Evolutionary conservation across 1,140 invertebrate genomes (phyloP).

Genomic region (Habropoda laboriosa): DNA sequence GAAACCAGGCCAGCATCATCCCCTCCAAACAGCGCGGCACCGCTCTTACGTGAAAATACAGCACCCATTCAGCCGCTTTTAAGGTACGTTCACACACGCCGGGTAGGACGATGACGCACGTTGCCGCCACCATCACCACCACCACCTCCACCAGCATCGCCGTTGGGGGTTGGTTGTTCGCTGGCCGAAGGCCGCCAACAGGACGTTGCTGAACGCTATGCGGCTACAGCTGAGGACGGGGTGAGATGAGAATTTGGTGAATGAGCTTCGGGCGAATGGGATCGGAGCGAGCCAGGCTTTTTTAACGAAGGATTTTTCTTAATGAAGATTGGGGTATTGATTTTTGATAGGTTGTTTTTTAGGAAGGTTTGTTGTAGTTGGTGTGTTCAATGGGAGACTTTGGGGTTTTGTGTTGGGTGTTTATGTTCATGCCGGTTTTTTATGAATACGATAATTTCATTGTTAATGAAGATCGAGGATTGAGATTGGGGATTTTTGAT

Average conservation of each 20-base stretch:
- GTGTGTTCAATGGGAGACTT: no score
- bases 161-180: not conserved
- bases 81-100: slow-evolving; percentile 58
- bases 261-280: not conserved
- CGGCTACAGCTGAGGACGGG: not conserved
- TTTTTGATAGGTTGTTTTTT: no score
- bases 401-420: no score
- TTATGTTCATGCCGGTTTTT: no score
- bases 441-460: no score
- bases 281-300: not conserved
- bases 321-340: not conserved
- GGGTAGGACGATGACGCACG: slow-evolving; percentile 37
- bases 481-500: no score
- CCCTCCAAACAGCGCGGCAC: slow-evolving; percentile 17
- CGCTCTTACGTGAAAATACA: slow-evolving; percentile 71
- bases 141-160: not conserved
- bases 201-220: not conserved
- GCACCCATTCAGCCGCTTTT: slow-evolving; percentile 70
- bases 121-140: not conserved
- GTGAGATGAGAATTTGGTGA: slow-evolving; percentile 6
- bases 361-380: no score
- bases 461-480: no score
- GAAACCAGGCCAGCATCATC: slow-evolving; percentile 76
- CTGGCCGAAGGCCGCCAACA: not conserved
- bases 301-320: not conserved